Evolutionary conservation across 2,888 invertebrate genomes (phyloP).

Genomic region (Mechanitis messenoides): DNA sequence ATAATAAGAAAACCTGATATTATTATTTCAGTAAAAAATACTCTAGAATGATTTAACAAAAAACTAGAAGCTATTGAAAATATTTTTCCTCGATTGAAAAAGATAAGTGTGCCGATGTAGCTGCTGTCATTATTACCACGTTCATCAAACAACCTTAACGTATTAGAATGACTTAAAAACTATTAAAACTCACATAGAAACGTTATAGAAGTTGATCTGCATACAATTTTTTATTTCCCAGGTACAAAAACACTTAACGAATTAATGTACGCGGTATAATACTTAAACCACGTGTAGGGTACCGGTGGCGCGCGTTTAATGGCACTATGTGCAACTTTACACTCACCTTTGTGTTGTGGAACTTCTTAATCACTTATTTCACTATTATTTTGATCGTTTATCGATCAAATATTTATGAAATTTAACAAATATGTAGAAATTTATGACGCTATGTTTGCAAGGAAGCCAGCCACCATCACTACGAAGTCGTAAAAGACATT

Average conservation of each 20-base stretch:
- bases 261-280: constrained; percentile 55
- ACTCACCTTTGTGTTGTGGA: constrained; percentile 71
- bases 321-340: constrained; percentile 54
- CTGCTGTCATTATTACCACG: constrained; percentile 69
- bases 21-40: background rate
- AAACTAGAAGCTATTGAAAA: constrained; percentile 4
- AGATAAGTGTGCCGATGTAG: constrained; percentile 53
- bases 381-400: constrained; percentile 60
- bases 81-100: constrained; percentile 22
- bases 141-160: constrained; percentile 67
- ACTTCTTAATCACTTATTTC: constrained; percentile 72
- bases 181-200: constrained; percentile 39
- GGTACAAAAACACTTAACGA: constrained; percentile 49
- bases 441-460: constrained; percentile 72
- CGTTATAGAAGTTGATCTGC: constrained; percentile 35
- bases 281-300: constrained; percentile 68
- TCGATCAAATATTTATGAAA: constrained; percentile 57
- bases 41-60: constrained; percentile 2
- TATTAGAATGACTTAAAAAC: constrained; percentile 41
- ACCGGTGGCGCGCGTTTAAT: constrained; percentile 69
- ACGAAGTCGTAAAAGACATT: constrained; percentile 76
- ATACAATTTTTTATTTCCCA: constrained; percentile 39
- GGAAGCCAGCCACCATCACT: constrained; percentile 77
- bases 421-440: constrained; percentile 63
- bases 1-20: background rate